These are phyloP conservation scores for Lampropteryx suffumata DNA, from an alignment of 2,888 invertebrate species.

Conservation along the genomic window DNA sequence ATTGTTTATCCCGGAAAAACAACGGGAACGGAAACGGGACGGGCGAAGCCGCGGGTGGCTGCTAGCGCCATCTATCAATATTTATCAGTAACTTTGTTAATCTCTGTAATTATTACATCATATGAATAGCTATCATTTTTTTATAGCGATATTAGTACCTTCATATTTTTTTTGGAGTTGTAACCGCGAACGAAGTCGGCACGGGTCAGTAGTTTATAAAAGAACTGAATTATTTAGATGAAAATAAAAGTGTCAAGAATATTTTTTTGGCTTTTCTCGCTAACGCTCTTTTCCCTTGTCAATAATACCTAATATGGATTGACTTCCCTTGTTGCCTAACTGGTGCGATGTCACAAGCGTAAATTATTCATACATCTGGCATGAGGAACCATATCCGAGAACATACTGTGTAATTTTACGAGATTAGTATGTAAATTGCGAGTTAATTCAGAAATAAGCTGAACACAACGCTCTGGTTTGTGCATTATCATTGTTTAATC, in stretches of 20 bases:
- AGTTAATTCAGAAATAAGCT: slow-evolving; percentile 56
- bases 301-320: slow-evolving; percentile 20
- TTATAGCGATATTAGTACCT: too few relatives aligned
- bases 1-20: too few relatives aligned
- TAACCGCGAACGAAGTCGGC: too few relatives aligned
- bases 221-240: neutral
- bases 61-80: too few relatives aligned
- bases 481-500: slow-evolving; percentile 39
- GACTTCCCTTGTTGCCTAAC: slow-evolving; percentile 17
- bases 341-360: slow-evolving; percentile 15
- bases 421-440: slow-evolving; percentile 55
- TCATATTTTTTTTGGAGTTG: too few relatives aligned
- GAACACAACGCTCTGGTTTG: slow-evolving; percentile 29
- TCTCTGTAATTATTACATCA: too few relatives aligned
- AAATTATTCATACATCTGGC: slow-evolving; percentile 32
- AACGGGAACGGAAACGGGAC: too few relatives aligned
- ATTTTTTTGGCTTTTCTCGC: neutral
- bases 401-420: slow-evolving; percentile 44
- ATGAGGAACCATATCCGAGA: slow-evolving; percentile 29
- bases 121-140: too few relatives aligned
- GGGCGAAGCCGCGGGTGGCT: too few relatives aligned
- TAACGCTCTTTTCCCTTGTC: slow-evolving; percentile 13
- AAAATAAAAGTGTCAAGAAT: slow-evolving; percentile 13
- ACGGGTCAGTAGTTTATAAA: too few relatives aligned
- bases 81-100: too few relatives aligned